Base-by-base conservation (phyloP, 2,797 vertebrate species). In the Acanthiza pusilla region DNA sequence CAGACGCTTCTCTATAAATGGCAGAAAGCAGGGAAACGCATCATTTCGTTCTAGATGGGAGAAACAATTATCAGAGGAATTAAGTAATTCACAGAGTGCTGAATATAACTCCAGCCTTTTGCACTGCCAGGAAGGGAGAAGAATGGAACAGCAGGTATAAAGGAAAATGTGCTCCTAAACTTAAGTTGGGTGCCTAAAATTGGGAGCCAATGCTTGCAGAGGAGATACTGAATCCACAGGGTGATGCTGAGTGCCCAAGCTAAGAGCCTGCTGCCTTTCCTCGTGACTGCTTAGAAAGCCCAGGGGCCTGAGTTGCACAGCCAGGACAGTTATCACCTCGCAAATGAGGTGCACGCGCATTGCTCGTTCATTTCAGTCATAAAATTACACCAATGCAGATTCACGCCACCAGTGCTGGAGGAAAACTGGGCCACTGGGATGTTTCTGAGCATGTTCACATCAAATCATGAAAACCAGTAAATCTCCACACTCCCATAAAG, bases 61-160 rank as follows among this genome's bases (percentile, higher is more conserved):
- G 78, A 83, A 95, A 45, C 34, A 91, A 91, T 93, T 89, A 80
- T 50, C 76, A 88, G 81, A 88, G 72, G 53, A 91, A 93, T 67
- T 6, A 80, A 82, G 25, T 47, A 48, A 87, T 94, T 94, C 72
- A 55, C 62, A 22, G 23, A 60, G 66, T n/a, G 36, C 51, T 73
- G 32, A 81, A 79, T 89, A 8, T 57, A 83, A 42, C 82, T 82
- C 15, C 42, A 80, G 68, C 50, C 50, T 77, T 47, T 70, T 18
- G 4, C 45, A 48, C 50, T 40, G 34, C 13, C 45, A 74, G n/a
- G 40, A 55, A 79, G 58, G 3, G 2, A 75, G 60, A 61, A 62
- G 54, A 62, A 70, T 47, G 4, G 2, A 72, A 19, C 16, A 65
- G 32, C 32, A 61, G 29, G 25, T 66, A 50, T 1, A 62, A 81